A percentile compares a stretch with the other conserved stretches of the same genome.
Conservation (phyloP, 2,888 invertebrate genomes). For the Megaustenia siamemsis region DNA sequence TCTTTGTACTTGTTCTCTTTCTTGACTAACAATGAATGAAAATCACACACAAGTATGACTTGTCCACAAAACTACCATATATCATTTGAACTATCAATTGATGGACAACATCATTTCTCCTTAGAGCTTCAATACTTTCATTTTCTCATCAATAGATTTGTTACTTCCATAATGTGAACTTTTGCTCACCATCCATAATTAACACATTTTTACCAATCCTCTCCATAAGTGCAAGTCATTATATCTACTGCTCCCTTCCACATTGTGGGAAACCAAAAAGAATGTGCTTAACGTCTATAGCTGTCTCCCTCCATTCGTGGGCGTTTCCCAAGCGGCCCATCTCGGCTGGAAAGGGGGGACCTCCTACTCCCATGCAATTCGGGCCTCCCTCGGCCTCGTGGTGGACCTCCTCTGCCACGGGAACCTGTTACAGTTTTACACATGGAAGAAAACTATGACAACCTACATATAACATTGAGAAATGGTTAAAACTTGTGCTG, state of each 20-base stretch:
- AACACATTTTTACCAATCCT: background rate
- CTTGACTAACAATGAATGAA: too few species aligned
- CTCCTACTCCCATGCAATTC: slow-evolving; percentile 39
- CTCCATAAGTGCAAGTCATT: background rate
- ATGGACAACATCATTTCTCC: too few species aligned
- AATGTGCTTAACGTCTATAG: slow-evolving; percentile 21
- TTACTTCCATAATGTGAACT: too few species aligned
- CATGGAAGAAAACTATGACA: slow-evolving; percentile 16
- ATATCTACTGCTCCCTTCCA: slow-evolving; percentile 10
- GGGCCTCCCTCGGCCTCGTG: slow-evolving; percentile 43
- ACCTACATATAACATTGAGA: background rate
- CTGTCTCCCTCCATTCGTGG: slow-evolving; percentile 31
- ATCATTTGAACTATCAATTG: too few species aligned
- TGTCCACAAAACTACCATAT: too few species aligned
- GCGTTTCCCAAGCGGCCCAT: slow-evolving; percentile 43
- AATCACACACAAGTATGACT: too few species aligned
- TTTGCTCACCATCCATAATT: background rate
- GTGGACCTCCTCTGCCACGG: slow-evolving; percentile 46
- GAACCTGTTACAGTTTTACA: slow-evolving; percentile 47
- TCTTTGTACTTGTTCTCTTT: too few species aligned
- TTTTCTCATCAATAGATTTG: too few species aligned
- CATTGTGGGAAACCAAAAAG: background rate
- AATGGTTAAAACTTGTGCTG: too few species aligned
- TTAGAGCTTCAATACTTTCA: too few species aligned
- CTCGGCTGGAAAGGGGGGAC: slow-evolving; percentile 27